Base-by-base conservation (phyloP, 2,888 invertebrate genomes). In the Lymantria monacha region DNA sequence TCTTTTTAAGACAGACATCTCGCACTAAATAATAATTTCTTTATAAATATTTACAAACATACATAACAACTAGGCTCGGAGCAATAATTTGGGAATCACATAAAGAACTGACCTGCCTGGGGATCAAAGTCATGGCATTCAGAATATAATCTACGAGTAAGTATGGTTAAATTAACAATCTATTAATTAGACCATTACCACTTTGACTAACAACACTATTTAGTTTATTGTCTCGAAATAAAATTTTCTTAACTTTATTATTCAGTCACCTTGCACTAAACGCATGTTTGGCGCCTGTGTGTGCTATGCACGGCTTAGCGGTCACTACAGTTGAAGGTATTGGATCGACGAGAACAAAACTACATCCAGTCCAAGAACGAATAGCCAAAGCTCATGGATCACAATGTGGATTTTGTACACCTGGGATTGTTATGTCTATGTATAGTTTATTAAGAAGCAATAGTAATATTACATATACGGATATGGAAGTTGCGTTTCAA, bases 381-480 rank as follows among this genome's bases (percentile, higher is more conserved):
- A 93, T 98, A 59, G 97, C 97, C 0, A 96, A 96, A 85, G 93
- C 97, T 0, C 98, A 98, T 74, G 98, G 98, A 0, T 97, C 98
- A 0, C 98, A 98, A 81, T 98, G 98, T 77, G 98, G 98, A 0
- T 98, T 97, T 80, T 98, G 98, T 70, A 98, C 98, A 0, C 98
- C 98, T 0, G 98, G 98, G 30, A 97, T 99, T 57, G 97, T 99
- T 0, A 99, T 99, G 98, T 98, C 98, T 0, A 97, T 98, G 97
- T 98, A 98, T 73, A 92, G 97, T 0, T 87, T 98, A 42, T 85
- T 98, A 0, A 90, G 98, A 70, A 95, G 93, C 66, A 93, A 93
- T 40, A 92, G 93, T 0, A 92, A 93, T 70, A 96, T 98, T 5
- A 90, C 93, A 0, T 95, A 96, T 92, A 83, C 93, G 11, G 95